Evolutionary conservation across 2,888 invertebrate genomes (phyloP), one percentile per base, ranked within the genome.

Genomic region (Parthenolecanium corni): DNA sequence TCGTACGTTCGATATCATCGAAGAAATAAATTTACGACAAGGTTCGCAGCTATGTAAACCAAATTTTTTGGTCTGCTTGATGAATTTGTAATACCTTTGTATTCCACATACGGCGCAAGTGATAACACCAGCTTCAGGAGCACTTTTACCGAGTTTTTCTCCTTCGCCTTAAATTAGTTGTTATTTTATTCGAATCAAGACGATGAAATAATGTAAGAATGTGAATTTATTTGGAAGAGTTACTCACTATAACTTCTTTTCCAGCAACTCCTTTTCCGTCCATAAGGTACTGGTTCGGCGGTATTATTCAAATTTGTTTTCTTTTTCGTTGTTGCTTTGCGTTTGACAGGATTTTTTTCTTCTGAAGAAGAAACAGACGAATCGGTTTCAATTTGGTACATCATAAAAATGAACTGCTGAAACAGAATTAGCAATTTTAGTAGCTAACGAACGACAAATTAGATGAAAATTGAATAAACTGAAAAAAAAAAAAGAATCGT

Each of bases 41-140:
- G 86, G 83, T 71, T 88, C 87, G 73, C 91, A 91, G 67, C 88
- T 85, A 71, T 84, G 82, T 66, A 87, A 85, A 24, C 89, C 89
- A 72, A 87, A 89, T 72, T 89, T 89, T 64, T 86, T 79, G 24
- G 87, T 84, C 75, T 87, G 86, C 70, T 83, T 83, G 11, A 85
- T 80, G 72, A 86, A 85, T 71, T 84, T 82, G 73, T 83, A 84
- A 72, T 83, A 84, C 54, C 87, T 79, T 38, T 84, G 80, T 46
- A 86, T 84, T 49, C 85, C 84, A 73, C 89, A 89, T 25, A 89
- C 86, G 61, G 85, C 85, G 73, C 89, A 89, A 31, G 82, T 81
- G 21, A 85, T 82, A 52, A 61, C 61, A 38, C 61, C 61, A 21
- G 61, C 47, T 38, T 61, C 61, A 11, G 49, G 36, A 14, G 31